Evolutionary conservation across 2,888 invertebrate genomes (phyloP).

Genomic region (Poecilobothrus nobilitatus): DNA sequence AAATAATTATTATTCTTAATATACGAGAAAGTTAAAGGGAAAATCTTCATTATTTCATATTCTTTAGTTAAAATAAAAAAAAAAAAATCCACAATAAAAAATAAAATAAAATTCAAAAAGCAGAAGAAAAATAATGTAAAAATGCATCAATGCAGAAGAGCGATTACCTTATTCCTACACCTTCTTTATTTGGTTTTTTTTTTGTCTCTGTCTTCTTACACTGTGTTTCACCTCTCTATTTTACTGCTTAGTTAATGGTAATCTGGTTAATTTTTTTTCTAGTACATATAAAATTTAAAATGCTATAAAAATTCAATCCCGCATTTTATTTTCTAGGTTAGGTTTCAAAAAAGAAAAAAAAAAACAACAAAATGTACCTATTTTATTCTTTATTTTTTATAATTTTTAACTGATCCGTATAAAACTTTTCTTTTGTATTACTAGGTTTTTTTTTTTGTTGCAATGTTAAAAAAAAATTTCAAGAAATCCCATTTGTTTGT

Average conservation of each 20-base stretch:
- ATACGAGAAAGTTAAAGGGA: no score
- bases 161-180: conserved; percentile 6
- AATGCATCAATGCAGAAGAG: conserved; percentile 4
- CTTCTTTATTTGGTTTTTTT: neutral
- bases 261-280: neutral
- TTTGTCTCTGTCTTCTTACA: no score
- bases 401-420: neutral
- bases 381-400: neutral
- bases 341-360: neutral
- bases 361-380: no score
- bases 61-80: no score
- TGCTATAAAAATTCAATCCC: neutral
- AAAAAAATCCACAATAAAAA: no score
- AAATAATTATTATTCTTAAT: no score
- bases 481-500: neutral
- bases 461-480: neutral
- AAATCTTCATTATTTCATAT: no score
- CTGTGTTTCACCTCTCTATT: neutral
- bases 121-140: neutral
- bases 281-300: no score
- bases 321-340: conserved; percentile 6
- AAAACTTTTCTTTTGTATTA: neutral
- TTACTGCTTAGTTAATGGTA: neutral
- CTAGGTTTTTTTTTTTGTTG: no score
- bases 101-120: no score